phyloP scores from a whole-genome alignment of 2,797 vertebrate genomes.

The Iguana delicatissima region DNA sequence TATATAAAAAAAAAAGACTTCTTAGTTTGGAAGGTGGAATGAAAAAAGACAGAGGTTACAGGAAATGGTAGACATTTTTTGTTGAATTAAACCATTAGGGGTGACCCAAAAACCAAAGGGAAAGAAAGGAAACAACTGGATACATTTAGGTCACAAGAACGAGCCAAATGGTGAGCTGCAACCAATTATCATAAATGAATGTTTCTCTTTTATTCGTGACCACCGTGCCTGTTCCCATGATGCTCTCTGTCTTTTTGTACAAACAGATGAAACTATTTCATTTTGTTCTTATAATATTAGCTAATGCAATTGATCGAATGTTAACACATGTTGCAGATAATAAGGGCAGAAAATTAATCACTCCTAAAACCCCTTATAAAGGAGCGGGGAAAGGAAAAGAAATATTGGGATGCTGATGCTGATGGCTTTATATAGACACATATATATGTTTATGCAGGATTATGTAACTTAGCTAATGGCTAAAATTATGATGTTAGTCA shows the following conservation, averaged over 20 bases:
- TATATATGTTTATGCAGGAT: slow-evolving; percentile 74
- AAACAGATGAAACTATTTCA: slow-evolving; percentile 87
- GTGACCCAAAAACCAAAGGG: slow-evolving; percentile 88
- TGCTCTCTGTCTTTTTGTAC: slow-evolving; percentile 87
- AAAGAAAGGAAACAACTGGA: slow-evolving; percentile 88
- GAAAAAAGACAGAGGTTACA: slow-evolving; percentile 96
- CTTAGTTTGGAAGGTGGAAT: slow-evolving; percentile 87
- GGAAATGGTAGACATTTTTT: slow-evolving; percentile 96
- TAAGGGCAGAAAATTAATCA: slow-evolving; percentile 80
- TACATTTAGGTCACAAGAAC: slow-evolving; percentile 89
- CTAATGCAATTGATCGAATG: slow-evolving; percentile 87
- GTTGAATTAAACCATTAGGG: slow-evolving; percentile 97
- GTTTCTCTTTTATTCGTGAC: slow-evolving; percentile 89
- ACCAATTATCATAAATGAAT: slow-evolving; percentile 91
- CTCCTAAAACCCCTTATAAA: slow-evolving; percentile 62
- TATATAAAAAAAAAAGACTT: slow-evolving; percentile 80
- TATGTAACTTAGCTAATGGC: slow-evolving; percentile 74
- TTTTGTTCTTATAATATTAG: slow-evolving; percentile 87
- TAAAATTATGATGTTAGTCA: slow-evolving; percentile 75
- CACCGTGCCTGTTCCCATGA: slow-evolving; percentile 88
- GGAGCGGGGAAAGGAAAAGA: slow-evolving; percentile 17
- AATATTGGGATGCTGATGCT: slow-evolving; percentile 49
- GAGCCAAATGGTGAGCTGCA: slow-evolving; percentile 89
- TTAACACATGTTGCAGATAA: slow-evolving; percentile 84
- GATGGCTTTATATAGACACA: slow-evolving; percentile 61